Evolutionary conservation across 2,888 invertebrate species (phyloP).

Genomic region (Gasteruption jaculator): DNA sequence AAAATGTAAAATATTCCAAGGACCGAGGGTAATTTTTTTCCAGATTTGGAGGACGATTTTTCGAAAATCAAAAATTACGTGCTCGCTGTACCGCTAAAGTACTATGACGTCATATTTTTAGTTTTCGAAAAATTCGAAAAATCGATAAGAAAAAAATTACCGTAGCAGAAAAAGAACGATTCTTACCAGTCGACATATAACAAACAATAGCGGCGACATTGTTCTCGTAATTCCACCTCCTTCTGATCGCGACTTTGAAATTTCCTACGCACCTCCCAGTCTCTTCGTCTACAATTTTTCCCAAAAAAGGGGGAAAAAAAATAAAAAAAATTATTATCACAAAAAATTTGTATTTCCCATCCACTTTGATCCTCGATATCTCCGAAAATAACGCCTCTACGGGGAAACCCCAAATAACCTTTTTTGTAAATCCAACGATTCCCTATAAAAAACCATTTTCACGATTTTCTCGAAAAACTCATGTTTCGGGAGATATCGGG

Average conservation of each 20-base stretch:
- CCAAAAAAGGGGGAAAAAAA: conserved; percentile 6
- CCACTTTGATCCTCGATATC: too few species aligned
- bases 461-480: background rate
- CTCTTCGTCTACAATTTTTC: conserved; percentile 69
- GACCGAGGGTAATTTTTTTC: too few species aligned
- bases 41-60: too few species aligned
- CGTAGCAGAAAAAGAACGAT: background rate
- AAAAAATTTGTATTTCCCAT: conserved; percentile 9
- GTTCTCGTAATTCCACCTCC: conserved; percentile 86
- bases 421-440: background rate
- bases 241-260: conserved; percentile 76
- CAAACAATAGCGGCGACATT: conserved; percentile 83
- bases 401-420: too few species aligned
- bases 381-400: too few species aligned
- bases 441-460: conserved; percentile 3
- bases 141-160: conserved; percentile 7
- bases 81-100: too few species aligned
- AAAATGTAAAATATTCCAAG: conserved; percentile 5
- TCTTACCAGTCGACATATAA: conserved; percentile 69
- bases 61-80: too few species aligned
- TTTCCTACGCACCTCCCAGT: conserved; percentile 82
- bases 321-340: conserved; percentile 18
- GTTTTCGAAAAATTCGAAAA: background rate
- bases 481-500: too few species aligned
- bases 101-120: background rate